These are phyloP conservation scores for silkworm (Bombyx mori) DNA, from an alignment of 1,140 invertebrate genomes.

Conservation along the genomic window ASM3026992v2 NC_085120.1:10525501-10526000, in stretches of 20 bases:
- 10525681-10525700: no score
- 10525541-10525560: no score
- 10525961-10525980: constrained; percentile 4
- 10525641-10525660: no score
- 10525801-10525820: not conserved
- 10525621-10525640: no score
- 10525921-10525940: constrained; percentile 7
- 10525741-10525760: not conserved
- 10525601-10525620: no score
- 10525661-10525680: no score
- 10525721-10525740: no score
- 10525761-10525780: constrained; percentile 3
- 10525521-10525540: no score
- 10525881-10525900: constrained; percentile 5
- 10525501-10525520: no score
- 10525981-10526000: constrained; percentile 7
- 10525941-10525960: constrained; percentile 2
- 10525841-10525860: constrained; percentile 4
- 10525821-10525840: constrained; percentile 1
- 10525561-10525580: no score
- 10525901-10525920: constrained; percentile 5
- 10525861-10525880: constrained; percentile 3
- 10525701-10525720: no score
- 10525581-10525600: no score
- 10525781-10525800: constrained; percentile 1